phyloP scores from a whole-genome alignment of 2,113 vertebrate species.

The Limnothrissa miodon region DNA sequence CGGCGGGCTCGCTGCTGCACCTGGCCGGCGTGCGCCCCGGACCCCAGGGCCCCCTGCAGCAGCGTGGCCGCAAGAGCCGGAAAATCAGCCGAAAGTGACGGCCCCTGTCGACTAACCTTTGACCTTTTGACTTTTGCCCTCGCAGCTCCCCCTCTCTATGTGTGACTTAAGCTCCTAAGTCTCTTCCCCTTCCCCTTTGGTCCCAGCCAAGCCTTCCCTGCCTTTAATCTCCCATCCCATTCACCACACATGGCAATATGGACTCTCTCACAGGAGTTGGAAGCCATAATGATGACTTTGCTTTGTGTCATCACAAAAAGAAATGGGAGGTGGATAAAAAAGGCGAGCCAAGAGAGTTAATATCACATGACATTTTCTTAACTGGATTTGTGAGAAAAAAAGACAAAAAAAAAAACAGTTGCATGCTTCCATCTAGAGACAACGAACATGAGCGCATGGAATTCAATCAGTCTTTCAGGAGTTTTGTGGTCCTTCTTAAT shows the following conservation, averaged over 20 bases:
- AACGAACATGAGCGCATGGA: constrained; percentile 77
- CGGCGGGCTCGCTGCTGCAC: constrained; percentile 95
- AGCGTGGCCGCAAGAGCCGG: constrained; percentile 78
- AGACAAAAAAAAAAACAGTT: constrained; percentile 45
- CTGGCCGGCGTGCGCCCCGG: constrained; percentile 92
- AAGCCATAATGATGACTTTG: constrained; percentile 89
- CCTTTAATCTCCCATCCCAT: constrained; percentile 10
- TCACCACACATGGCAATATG: constrained; percentile 77
- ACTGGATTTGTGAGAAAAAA: constrained; percentile 44
- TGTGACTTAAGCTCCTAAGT: constrained; percentile 28
- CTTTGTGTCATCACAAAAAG: constrained; percentile 54
- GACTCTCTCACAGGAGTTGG: constrained; percentile 91
- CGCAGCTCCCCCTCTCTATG: constrained; percentile 28
- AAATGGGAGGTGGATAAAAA: constrained; percentile 21
- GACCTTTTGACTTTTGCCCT: constrained; percentile 56
- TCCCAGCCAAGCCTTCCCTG: constrained; percentile 55
- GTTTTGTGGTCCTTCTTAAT: constrained; percentile 43
- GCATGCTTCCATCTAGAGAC: constrained; percentile 78
- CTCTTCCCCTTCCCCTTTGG: constrained; percentile 43
- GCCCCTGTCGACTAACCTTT: constrained; percentile 10
- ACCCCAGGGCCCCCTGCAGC: constrained; percentile 68
- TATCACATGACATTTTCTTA: constrained; percentile 10
- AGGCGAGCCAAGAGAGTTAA: background rate
- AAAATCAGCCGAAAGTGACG: constrained; percentile 87
- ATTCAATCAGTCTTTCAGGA: constrained; percentile 61